Evolutionary conservation across 2,113 vertebrate species (phyloP).

Genomic region (Orientallactaga bullata): DNA sequence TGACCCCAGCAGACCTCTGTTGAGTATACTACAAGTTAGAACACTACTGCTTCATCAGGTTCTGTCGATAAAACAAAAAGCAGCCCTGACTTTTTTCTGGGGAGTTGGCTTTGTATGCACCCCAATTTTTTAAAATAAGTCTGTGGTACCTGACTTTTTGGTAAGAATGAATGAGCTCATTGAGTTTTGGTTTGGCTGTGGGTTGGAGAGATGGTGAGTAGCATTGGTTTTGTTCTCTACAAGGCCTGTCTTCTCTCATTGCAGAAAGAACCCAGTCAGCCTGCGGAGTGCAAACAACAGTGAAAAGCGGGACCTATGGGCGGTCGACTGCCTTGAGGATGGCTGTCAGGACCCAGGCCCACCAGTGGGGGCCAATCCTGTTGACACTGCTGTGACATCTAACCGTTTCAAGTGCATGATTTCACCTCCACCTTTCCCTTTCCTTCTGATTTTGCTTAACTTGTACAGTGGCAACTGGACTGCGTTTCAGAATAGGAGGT

Average conservation of each 20-base stretch:
- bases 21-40: fast-evolving
- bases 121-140: not conserved
- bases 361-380: conserved; percentile 86
- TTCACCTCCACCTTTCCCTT: conserved; percentile 84
- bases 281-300: conserved; percentile 99
- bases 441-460: conserved; percentile 87
- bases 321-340: not conserved
- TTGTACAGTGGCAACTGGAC: conserved; percentile 89
- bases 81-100: not conserved
- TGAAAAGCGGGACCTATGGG: conserved; percentile 83
- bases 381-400: conserved; percentile 84
- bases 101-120: not conserved
- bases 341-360: conserved; percentile 74
- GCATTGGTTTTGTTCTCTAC: not conserved
- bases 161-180: no score
- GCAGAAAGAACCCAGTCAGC: conserved; percentile 96
- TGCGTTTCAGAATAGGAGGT: conserved; percentile 85
- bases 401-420: conserved; percentile 93
- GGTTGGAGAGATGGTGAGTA: not conserved
- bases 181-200: not conserved
- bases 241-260: conserved; percentile 48
- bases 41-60: not conserved
- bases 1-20: not conserved
- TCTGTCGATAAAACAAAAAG: no score
- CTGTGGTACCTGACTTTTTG: fast-evolving